Evolutionary conservation across 2,888 invertebrate species (phyloP).

Genomic region (Agapetus fuscipes): DNA sequence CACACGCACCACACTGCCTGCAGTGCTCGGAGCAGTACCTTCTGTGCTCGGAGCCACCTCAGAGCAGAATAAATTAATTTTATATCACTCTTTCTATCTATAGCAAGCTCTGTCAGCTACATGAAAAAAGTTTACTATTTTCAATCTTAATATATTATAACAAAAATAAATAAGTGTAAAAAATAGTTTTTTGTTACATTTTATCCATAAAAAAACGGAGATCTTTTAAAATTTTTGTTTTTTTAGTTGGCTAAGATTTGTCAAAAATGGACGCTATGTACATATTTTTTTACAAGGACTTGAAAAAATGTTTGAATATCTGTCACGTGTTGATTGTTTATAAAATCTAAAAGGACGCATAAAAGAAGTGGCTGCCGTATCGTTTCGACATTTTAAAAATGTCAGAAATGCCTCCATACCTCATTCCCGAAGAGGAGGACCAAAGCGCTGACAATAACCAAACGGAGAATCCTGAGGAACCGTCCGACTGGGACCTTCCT

Average conservation of each 20-base stretch:
- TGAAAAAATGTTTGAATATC: conserved; percentile 15
- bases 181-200: too few species aligned
- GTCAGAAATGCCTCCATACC: conserved; percentile 47
- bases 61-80: background rate
- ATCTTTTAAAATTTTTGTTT: background rate
- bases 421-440: conserved; percentile 39
- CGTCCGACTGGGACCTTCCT: conserved; percentile 59
- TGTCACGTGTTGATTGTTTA: conserved; percentile 19
- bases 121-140: background rate
- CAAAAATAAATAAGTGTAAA: background rate
- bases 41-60: too few species aligned
- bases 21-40: too few species aligned
- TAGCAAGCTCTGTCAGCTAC: too few species aligned
- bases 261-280: conserved; percentile 6
- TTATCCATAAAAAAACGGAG: background rate
- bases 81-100: too few species aligned
- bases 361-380: conserved; percentile 13
- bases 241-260: conserved; percentile 7
- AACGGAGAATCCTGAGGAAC: conserved; percentile 18
- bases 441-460: conserved; percentile 29
- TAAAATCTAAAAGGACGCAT: conserved; percentile 16
- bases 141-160: background rate
- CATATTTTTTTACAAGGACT: conserved; percentile 13
- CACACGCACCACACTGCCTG: too few species aligned
- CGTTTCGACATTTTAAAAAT: conserved; percentile 25